A percentile compares a stretch with the other conserved stretches of the same genome.
Conservation (phyloP, 2,888 invertebrate species). For the Himalopsyche tibetana region DNA sequence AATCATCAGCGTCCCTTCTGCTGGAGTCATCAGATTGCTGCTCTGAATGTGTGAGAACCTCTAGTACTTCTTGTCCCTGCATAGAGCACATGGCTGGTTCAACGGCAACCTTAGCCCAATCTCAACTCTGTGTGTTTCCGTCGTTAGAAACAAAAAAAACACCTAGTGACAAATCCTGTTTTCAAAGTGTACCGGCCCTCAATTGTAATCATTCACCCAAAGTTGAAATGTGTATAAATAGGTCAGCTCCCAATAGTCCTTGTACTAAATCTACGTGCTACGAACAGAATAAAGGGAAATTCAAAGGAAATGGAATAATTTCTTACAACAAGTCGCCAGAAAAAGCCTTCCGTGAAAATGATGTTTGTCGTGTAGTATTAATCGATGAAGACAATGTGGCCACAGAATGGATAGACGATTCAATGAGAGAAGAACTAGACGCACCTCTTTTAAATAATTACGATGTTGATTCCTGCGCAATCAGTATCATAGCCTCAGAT, state of each 20-base stretch:
- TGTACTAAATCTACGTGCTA: slow-evolving; percentile 55
- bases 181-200: slow-evolving; percentile 64
- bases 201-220: slow-evolving; percentile 58
- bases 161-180: slow-evolving; percentile 47
- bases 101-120: slow-evolving; percentile 63
- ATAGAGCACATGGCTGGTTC: slow-evolving; percentile 77
- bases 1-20: slow-evolving; percentile 73
- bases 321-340: slow-evolving; percentile 44
- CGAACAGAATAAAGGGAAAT: slow-evolving; percentile 48
- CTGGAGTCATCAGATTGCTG: slow-evolving; percentile 75
- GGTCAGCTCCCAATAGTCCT: slow-evolving; percentile 64
- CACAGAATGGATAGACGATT: slow-evolving; percentile 62
- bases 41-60: slow-evolving; percentile 71
- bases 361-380: slow-evolving; percentile 59
- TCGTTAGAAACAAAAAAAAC: slow-evolving; percentile 56
- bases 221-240: slow-evolving; percentile 54
- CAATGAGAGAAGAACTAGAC: slow-evolving; percentile 56
- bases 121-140: slow-evolving; percentile 63
- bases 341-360: slow-evolving; percentile 47
- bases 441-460: slow-evolving; percentile 60
- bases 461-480: slow-evolving; percentile 50
- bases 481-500: slow-evolving; percentile 41
- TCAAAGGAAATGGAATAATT: slow-evolving; percentile 41
- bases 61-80: slow-evolving; percentile 85
- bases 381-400: slow-evolving; percentile 64